Conservation (phyloP, 2,113 vertebrate species). For the Myiozetetes cayanensis region DNA sequence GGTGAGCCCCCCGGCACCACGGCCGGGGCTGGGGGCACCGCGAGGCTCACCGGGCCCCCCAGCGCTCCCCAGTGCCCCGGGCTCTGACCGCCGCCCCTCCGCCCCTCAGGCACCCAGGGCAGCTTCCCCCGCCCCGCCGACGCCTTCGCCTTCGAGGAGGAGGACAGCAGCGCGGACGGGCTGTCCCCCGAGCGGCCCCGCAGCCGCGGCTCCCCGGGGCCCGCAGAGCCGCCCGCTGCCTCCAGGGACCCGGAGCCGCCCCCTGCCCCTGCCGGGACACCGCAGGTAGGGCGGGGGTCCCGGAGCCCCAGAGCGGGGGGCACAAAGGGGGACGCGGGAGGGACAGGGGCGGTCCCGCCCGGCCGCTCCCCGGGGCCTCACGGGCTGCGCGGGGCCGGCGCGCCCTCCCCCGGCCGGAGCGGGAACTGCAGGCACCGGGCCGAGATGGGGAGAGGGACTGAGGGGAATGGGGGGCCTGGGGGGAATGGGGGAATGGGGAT, state of each 20-base stretch:
- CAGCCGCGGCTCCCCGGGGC: slow-evolving; percentile 84
- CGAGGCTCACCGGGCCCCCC: not conserved
- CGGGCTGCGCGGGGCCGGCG: not conserved
- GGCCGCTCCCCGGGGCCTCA: no score
- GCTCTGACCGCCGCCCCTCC: not conserved
- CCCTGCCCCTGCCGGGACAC: slow-evolving; percentile 62
- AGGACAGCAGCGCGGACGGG: slow-evolving; percentile 94
- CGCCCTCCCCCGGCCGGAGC: not conserved
- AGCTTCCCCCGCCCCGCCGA: slow-evolving; percentile 86
- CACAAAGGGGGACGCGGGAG: not conserved
- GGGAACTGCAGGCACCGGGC: not conserved
- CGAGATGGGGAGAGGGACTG: accelerated
- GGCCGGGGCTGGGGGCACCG: not conserved
- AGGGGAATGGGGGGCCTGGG: no score
- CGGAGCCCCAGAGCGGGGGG: not conserved
- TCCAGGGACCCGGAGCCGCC: slow-evolving; percentile 72
- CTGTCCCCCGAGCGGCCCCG: slow-evolving; percentile 88
- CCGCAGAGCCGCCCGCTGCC: slow-evolving; percentile 72
- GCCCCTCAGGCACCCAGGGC: slow-evolving; percentile 77
- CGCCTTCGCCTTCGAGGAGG: slow-evolving; percentile 93
- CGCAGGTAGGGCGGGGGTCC: slow-evolving; percentile 71
- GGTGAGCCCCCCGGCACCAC: accelerated
- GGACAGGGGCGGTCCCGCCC: not conserved
- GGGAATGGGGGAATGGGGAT: not conserved
- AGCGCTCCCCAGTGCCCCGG: no score